Evolutionary conservation across 2,797 vertebrate species (phyloP), one percentile per base, ranked within the genome.

Genomic region (Myotis vivesi): DNA sequence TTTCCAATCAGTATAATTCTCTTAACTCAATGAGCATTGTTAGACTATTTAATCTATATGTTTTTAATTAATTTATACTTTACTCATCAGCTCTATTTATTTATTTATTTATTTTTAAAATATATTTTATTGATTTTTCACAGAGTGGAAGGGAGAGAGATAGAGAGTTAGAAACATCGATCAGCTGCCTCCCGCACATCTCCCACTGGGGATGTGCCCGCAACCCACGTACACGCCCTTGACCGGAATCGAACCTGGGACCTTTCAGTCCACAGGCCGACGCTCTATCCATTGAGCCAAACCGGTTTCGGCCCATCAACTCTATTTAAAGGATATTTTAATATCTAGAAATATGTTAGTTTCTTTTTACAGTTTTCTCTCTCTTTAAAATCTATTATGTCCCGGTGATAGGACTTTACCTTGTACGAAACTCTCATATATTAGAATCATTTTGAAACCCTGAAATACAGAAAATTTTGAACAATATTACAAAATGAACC

Each of bases 401-500:
- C 41, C 77, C 55, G 5, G 49, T 89, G 46, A 73, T 41, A 71
- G 68, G 30, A 89, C 59, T 30, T 82, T 83, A 15, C 72, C 57
- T n/a, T 87, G 30, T 10, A 80, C 13, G 75, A 71, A 93, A 83
- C 19, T 69, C 71, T 38, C 5, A 22, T 41, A 73, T 17, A 87
- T 44, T 82, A 81, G 38, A 72, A 92, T 90, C 69, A 46, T 79
- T 95, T 86, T 76, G 73, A 94, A 93, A 94, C 38, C 20, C 25
- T 30, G 51, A 91, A n/a, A 38, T 75, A 41, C 95, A 89, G 46
- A 94, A 75, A 81, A 81, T 73, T 23, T 71, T 82, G 44, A 76
- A 80, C n/a, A 53, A 66, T 46, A 46, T 91, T 68, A 49, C 16
- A 93, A 89, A 89, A 93, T 6, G 44, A 89, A 80, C 81, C 46